Conservation (phyloP, 2,797 vertebrate species). For the Merluccius polli region DNA sequence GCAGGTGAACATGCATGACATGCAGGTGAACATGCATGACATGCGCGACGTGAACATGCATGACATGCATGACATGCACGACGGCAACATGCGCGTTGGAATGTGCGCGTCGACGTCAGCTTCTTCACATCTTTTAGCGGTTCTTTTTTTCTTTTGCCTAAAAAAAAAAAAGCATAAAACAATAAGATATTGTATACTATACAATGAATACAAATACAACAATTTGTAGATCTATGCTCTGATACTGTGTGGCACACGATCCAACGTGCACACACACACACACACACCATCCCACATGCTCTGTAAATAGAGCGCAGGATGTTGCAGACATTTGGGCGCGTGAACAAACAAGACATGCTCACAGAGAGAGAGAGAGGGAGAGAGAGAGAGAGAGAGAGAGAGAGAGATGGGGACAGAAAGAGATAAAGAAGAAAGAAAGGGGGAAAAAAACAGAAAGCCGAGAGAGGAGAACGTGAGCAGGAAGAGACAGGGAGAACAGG, state of each 20-base stretch:
- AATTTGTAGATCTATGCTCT: slow-evolving; percentile 6
- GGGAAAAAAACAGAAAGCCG: slow-evolving; percentile 15
- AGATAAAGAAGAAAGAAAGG: slow-evolving; percentile 2
- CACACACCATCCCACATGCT: slow-evolving; percentile 66
- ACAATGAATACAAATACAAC: background rate
- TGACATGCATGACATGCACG: background rate
- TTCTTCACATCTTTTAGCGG: background rate
- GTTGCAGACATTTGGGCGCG: slow-evolving; percentile 65
- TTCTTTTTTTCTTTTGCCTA: no score
- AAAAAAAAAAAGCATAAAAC: no score
- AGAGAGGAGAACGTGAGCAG: background rate
- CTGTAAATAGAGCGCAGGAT: slow-evolving; percentile 72
- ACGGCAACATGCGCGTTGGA: background rate
- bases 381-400: background rate
- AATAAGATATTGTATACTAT: background rate
- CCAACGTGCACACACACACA: slow-evolving; percentile 32
- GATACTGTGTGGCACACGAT: slow-evolving; percentile 33
- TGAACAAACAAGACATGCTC: slow-evolving; percentile 63
- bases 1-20: background rate
- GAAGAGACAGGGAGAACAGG: slow-evolving; percentile 5
- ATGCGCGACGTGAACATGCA: background rate
- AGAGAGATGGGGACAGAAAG: background rate
- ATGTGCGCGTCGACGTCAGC: no score
- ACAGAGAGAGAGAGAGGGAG: slow-evolving; percentile 33
- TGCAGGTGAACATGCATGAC: background rate